Evolutionary conservation across 2,888 invertebrate genomes (phyloP).

Genomic region (Nemapogon koenigi): DNA sequence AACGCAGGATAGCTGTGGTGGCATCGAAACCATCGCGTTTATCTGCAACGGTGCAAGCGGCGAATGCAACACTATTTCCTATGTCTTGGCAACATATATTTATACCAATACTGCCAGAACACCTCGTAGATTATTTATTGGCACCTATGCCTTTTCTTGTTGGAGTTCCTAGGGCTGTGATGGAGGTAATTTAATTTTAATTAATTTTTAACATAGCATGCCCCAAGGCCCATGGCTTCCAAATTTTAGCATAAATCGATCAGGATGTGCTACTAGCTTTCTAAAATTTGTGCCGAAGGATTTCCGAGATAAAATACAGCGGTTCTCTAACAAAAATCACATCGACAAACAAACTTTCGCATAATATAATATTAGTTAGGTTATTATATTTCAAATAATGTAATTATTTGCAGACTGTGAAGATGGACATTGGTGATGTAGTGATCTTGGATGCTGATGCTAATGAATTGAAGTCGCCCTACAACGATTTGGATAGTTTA

Average conservation of each 20-base stretch:
- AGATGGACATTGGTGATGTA: slow-evolving; percentile 90
- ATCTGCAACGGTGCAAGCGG: slow-evolving; percentile 93
- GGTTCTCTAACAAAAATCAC: background rate
- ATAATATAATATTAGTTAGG: background rate
- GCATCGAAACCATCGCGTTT: slow-evolving; percentile 88
- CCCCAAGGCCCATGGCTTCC: too few species aligned
- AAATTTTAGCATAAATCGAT: too few species aligned
- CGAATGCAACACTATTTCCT: slow-evolving; percentile 93
- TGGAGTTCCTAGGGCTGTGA: slow-evolving; percentile 87
- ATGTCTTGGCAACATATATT: slow-evolving; percentile 99
- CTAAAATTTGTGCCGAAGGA: too few species aligned
- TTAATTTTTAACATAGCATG: too few species aligned
- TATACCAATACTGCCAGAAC: slow-evolving; percentile 91
- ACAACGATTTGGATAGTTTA: slow-evolving; percentile 87
- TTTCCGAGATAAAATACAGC: too few species aligned
- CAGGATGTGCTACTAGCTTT: too few species aligned
- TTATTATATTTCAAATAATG: background rate
- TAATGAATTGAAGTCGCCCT: slow-evolving; percentile 85
- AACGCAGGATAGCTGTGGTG: slow-evolving; percentile 91
- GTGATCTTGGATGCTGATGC: slow-evolving; percentile 93
- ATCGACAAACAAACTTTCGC: background rate
- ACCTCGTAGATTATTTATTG: slow-evolving; percentile 86
- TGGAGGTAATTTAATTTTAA: too few species aligned
- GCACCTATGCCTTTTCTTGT: slow-evolving; percentile 99
- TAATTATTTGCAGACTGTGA: slow-evolving; percentile 68